Conservation (phyloP, 2,797 vertebrate species). For the Propithecus deckenii region DNA sequence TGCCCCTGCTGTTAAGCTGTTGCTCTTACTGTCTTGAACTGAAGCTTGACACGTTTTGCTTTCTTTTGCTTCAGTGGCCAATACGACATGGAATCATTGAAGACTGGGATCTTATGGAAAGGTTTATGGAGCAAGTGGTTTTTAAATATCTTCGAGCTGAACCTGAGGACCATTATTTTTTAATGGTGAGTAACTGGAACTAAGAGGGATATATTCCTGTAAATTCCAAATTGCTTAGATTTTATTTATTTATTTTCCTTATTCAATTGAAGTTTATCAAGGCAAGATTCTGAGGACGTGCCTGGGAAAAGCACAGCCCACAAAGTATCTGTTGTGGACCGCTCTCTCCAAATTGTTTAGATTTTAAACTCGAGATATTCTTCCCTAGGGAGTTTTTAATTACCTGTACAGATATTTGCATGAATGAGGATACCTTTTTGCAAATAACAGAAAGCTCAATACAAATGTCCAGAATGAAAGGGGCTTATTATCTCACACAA, state of each 20-base stretch:
- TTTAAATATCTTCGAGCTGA: conserved; percentile 89
- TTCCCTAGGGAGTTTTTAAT: neutral
- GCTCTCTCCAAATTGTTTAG: neutral
- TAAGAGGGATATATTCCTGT: neutral
- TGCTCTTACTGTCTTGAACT: neutral
- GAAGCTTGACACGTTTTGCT: neutral
- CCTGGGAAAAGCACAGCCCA: neutral
- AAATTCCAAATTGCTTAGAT: neutral
- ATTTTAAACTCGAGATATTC: neutral
- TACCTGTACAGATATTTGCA: neutral
- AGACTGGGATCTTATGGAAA: conserved; percentile 90
- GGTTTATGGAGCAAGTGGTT: conserved; percentile 89
- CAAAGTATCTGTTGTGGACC: neutral
- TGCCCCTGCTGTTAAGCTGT: neutral
- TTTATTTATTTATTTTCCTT: neutral
- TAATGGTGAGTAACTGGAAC: conserved; percentile 85
- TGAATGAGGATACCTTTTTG: neutral
- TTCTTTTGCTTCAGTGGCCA: conserved; percentile 85
- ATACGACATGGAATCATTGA: conserved; percentile 88
- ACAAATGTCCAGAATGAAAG: neutral
- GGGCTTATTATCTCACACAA: neutral
- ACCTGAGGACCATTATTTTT: conserved; percentile 89
- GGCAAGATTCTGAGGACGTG: neutral
- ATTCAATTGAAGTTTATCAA: neutral
- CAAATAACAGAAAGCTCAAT: neutral